Evolutionary conservation across 2,888 invertebrate species (phyloP).

Genomic region (Tinea semifulvella): DNA sequence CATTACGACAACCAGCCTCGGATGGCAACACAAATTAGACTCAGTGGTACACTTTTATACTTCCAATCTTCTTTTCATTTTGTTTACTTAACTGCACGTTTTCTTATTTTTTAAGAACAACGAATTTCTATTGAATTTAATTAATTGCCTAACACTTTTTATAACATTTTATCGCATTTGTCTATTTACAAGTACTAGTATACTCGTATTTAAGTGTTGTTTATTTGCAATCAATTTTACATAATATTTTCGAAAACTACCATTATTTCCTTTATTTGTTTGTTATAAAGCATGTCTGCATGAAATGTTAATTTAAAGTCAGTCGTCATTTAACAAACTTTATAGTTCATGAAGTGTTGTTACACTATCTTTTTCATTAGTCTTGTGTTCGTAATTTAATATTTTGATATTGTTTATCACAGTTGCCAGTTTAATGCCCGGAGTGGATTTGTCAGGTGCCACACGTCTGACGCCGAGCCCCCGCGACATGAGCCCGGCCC

Average conservation of each 20-base stretch:
- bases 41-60: conserved; percentile 43
- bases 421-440: conserved; percentile 62
- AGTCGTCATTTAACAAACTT: not conserved
- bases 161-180: too few relatives aligned
- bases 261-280: not conserved
- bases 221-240: not conserved
- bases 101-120: too few relatives aligned
- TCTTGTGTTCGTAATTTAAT: not conserved
- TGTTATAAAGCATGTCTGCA: conserved; percentile 5
- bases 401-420: conserved; percentile 22
- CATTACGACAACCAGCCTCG: conserved; percentile 31
- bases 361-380: conserved; percentile 3
- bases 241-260: not conserved
- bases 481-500: conserved; percentile 70
- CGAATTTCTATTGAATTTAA: too few relatives aligned
- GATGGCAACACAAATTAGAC: conserved; percentile 37
- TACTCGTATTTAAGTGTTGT: conserved; percentile 7
- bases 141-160: too few relatives aligned
- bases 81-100: too few relatives aligned
- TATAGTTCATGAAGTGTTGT: conserved; percentile 3
- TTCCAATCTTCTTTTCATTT: too few relatives aligned
- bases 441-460: conserved; percentile 70
- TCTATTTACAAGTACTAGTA: too few relatives aligned
- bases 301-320: not conserved
- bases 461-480: conserved; percentile 74